Evolutionary conservation across 2,888 invertebrate species (phyloP), one percentile per base, ranked within the genome.

Genomic region (Melinopterus prodromus): DNA sequence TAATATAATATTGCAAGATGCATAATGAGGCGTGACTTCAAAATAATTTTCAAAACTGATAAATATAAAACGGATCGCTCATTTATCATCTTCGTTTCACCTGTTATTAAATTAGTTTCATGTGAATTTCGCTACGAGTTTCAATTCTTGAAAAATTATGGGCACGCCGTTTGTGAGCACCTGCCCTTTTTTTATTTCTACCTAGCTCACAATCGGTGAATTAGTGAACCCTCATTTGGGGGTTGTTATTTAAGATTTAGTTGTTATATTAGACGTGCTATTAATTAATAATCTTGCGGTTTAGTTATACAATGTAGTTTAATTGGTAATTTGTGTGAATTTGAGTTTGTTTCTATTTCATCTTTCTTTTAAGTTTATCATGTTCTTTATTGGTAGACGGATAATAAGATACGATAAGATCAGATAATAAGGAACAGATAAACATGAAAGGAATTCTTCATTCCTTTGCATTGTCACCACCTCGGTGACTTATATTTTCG

Each of bases 141-240:
- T 53, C 53, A 53, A 53, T 53, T 53, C 53, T 53, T 53, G 53
- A 53, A 53, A 53, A 53, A 53, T 53, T 53, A 53, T 53, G 53
- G 53, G 53, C 53, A 7, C 5, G 53, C 7, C 12, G 53, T 53
- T 53, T 53, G 53, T 9, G 12, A 53, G 53, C 53, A 53, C 53
- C 53, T 53, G 53, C 53, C 53, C 26, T 53, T 53, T 53, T 53
- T 53, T 53, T 53, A 53, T 53, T 53, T 53, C 53, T 53, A 53
- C 53, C 53, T 53, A 53, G 1, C 53, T 6, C 53, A 53, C 53
- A 12, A 53, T 53, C 53, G 53, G 12, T 53, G 53, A 53, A 7
- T 9, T 53, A 12, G 12, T 53, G 53, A 7, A 53, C 53, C 53
- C 53, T 53, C 12, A 53, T 53, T 53, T 53, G 7, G 9, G 7